Percentiles rank a stretch among this genome's conserved stretches.
Conservation (phyloP, 1,140 invertebrate species). For the Thalassaphorura encarpata region DNA sequence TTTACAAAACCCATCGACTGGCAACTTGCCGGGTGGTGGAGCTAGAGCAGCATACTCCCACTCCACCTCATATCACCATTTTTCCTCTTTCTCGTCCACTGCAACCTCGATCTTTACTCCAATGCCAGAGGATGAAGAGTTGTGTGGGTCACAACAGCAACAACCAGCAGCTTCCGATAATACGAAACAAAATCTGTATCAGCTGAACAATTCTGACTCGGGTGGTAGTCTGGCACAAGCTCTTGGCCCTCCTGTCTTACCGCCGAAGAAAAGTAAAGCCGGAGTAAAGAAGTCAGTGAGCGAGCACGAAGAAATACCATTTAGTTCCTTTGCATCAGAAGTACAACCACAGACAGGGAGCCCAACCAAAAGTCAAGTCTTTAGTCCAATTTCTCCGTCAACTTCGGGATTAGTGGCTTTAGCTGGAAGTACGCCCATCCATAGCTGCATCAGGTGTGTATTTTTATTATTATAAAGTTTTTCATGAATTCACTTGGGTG, state of each 20-base stretch:
- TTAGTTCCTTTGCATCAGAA: conserved; percentile 11
- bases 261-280: conserved; percentile 61
- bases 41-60: conserved; percentile 6
- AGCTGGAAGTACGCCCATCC: too few species aligned
- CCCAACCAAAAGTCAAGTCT: conserved; percentile 36
- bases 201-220: not conserved
- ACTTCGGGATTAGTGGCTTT: conserved; percentile 39
- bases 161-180: not conserved
- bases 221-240: not conserved
- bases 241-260: conserved; percentile 53
- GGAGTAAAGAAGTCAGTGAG: conserved; percentile 25
- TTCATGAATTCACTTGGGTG: too few species aligned
- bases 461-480: too few species aligned
- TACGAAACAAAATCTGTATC: not conserved
- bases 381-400: conserved; percentile 37
- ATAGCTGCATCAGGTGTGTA: too few species aligned
- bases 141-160: too few species aligned
- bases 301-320: conserved; percentile 21
- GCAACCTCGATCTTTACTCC: not conserved
- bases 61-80: conserved; percentile 20
- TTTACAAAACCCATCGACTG: too few species aligned
- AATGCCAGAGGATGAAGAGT: conserved; percentile 3
- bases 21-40: too few species aligned
- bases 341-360: conserved; percentile 38
- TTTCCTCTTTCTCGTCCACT: conserved; percentile 16